These are phyloP conservation scores for Odontomachus brunneus DNA, from an alignment of 1,140 invertebrate genomes.

Conservation along the genomic window DNA sequence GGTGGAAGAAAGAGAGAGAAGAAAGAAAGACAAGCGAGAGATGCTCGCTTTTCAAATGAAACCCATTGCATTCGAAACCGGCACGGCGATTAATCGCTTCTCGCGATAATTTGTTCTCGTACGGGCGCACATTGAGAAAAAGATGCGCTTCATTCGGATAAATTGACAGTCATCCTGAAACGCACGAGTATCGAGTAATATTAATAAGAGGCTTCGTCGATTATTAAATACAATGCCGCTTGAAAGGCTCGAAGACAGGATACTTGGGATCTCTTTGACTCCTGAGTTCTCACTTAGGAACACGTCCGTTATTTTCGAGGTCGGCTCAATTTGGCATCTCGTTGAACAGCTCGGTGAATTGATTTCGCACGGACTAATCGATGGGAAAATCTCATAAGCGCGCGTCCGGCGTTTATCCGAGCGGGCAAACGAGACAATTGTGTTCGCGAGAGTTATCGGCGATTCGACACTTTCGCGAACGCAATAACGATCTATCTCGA, in stretches of 20 bases:
- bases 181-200: background rate
- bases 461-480: background rate
- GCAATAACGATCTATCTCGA: slow-evolving; percentile 17
- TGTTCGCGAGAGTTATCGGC: background rate
- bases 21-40: background rate
- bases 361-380: background rate
- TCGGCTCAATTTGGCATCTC: background rate
- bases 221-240: background rate
- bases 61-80: slow-evolving; percentile 45
- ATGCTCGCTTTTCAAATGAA: slow-evolving; percentile 9
- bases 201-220: slow-evolving; percentile 3
- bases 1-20: slow-evolving; percentile 3
- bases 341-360: background rate
- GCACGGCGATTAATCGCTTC: slow-evolving; percentile 29
- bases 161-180: background rate
- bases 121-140: background rate
- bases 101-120: background rate
- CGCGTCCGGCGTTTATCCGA: slow-evolving; percentile 1
- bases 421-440: background rate
- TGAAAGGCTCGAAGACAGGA: background rate
- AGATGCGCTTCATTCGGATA: background rate
- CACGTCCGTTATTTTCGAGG: background rate
- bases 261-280: background rate
- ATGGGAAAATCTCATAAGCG: background rate
- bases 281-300: background rate